Evolutionary conservation across 1,140 invertebrate species (phyloP), one percentile per base, ranked within the genome.

Genomic region (Magallana angulata): DNA sequence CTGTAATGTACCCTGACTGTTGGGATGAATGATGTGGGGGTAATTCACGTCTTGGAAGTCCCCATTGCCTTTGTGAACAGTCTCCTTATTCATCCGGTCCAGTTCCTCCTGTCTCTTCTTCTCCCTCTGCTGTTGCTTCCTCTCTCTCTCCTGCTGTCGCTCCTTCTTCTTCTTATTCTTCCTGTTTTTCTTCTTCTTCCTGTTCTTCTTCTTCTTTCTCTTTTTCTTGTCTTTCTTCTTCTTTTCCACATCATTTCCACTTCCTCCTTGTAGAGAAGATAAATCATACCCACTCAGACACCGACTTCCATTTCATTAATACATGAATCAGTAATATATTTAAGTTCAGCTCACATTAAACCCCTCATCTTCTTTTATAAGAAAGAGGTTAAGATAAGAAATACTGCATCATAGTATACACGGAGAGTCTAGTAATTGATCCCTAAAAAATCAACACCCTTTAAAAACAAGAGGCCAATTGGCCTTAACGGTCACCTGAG

Each of bases 91-190:
- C 85, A 14, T 80, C 64, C 7, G 16, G 16, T 60, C 58, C 57
- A 57, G 18, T 12, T 82, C 71, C 57, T 24, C 76, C 71, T 82
- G 14, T 11, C 68, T n/a, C 30, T 59, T 58, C 18, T 62, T 62
- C 56, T 60, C 71, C 48, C 85, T 30, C 57, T 62, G 57, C 76
- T 82, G 18, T 18, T 76, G 58, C 57, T 82, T 24, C n/a, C 85
- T 24, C 64, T 82, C 71, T 16, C 80, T 30, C 76, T 82, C 71
- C 57, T 76, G 36, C 82, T 87, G 59, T 16, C 87, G 18, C 24
- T 87, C 82, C n/a, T 58, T 57, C 48, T 82, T 58, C 18, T 58
- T 82, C 81, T 82, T 82, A n/a, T 57, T 82, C 48, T 82, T 82
- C 57, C 57, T 82, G 5, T 57, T 82, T 4, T 57, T 82, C 11